Evolutionary conservation across 2,888 invertebrate genomes (phyloP), one percentile per base, ranked within the genome.

Genomic region (Agrochola circellaris): DNA sequence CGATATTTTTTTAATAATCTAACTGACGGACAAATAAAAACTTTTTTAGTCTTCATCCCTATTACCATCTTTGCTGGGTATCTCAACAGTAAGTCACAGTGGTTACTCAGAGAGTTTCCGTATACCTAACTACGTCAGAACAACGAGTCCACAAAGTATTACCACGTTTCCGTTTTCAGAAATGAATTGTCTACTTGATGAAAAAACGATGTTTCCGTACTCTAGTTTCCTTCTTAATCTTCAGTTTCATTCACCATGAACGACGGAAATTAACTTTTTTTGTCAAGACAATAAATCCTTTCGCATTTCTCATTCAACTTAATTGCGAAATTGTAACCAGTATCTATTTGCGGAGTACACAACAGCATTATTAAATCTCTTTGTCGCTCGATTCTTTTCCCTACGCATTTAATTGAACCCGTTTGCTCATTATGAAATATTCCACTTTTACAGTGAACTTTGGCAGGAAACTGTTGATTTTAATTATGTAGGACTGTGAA

Each of bases 401-500:
- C 75, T 77, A 62, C 56, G 65, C 70, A 73, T 82, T 81, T 77
- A 81, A 82, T 87, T 87, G 84, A 83, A 86, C 76, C 79, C 60
- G 60, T 82, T 71, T 72, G 79, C 75, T 83, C 77, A 83, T 84
- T 85, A 88, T 82, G 83, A 79, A 86, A 80, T 78, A 81, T 72
- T 83, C 75, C 66, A 81, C 54, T 79, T 78, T 79, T 62, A 64
- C 73, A 1, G 30, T 84, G 84, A 82, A 86, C 79, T 78, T 78
- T 70, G 72, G 45, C 76, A 68, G 75, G 87, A 85, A 90, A 88
- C 87, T 89, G 87, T 88, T 90, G 84, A 86, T 85, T 89, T 92
- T 88, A 92, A 91, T 90, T 89, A 89, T 89, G 86, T 88, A 89
- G 83, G 82, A 85, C 80, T 82, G 78, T 72, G 75, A 85, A 90